These are phyloP conservation scores for Callaeas wilsoni DNA, from an alignment of 2,113 vertebrate species.

Conservation along the genomic window DNA sequence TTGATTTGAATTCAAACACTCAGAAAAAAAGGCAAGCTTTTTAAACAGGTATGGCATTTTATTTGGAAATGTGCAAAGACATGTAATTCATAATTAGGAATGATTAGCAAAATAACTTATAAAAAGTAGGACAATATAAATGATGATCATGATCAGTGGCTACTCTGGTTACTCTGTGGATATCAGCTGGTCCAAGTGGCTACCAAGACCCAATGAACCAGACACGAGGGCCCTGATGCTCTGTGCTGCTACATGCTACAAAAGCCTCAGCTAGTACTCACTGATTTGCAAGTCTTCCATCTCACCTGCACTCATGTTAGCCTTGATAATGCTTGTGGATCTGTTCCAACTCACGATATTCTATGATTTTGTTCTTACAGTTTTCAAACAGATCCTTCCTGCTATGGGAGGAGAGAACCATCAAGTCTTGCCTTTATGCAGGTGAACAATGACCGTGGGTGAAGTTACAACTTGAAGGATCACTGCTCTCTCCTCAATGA, in stretches of 20 bases:
- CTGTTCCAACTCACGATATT: neutral
- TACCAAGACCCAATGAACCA: neutral
- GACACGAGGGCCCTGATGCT: neutral
- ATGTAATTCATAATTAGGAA: neutral
- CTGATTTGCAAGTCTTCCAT: neutral
- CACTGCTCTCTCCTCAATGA: neutral
- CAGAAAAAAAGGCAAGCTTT: neutral
- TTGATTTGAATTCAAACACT: neutral
- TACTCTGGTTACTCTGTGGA: neutral
- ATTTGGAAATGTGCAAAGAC: neutral
- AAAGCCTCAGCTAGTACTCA: neutral
- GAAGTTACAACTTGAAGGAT: neutral
- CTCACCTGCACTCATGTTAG: neutral
- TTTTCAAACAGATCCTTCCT: neutral
- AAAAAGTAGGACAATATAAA: neutral
- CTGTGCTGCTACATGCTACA: neutral
- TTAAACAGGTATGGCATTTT: neutral
- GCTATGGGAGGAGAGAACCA: neutral
- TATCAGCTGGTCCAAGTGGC: neutral
- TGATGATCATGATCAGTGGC: neutral
- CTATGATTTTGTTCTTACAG: neutral
- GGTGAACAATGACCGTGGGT: neutral
- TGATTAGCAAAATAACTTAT: neutral
- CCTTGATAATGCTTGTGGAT: neutral
- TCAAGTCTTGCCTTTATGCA: neutral